Evolutionary conservation across 2,113 vertebrate species (phyloP).

Genomic region (Tupaia chinensis): DNA sequence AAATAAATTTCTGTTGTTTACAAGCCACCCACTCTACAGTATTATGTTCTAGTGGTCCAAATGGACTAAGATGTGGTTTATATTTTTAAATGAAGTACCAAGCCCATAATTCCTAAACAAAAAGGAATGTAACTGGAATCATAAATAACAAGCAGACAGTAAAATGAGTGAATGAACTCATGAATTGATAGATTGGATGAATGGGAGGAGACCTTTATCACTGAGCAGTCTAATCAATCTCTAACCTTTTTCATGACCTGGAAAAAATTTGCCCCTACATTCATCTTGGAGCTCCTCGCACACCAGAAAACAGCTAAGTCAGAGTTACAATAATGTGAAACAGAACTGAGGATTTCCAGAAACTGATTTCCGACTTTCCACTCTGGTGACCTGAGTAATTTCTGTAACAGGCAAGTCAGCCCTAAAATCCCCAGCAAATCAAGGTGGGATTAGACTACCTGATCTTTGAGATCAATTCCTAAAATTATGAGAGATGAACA

Average conservation of each 20-base stretch:
- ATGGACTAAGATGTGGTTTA: background rate
- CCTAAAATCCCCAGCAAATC: background rate
- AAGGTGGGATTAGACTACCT: background rate
- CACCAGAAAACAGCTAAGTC: background rate
- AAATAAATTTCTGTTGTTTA: background rate
- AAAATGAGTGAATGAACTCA: background rate
- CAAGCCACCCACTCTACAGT: background rate
- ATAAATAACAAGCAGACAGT: background rate
- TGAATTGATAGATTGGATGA: background rate
- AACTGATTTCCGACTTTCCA: background rate
- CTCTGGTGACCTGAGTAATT: background rate
- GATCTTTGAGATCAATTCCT: background rate
- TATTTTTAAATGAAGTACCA: background rate
- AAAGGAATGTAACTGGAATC: background rate
- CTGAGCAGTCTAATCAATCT: background rate
- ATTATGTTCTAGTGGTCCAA: background rate
- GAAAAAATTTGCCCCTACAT: background rate
- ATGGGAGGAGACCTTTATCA: background rate
- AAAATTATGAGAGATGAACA: conserved; percentile 1
- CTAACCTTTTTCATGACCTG: background rate
- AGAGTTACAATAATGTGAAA: background rate
- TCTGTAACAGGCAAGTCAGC: background rate
- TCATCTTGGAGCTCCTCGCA: background rate
- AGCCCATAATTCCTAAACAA: background rate
- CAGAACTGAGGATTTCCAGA: background rate